Evolutionary conservation across 1,140 invertebrate genomes (phyloP).

Genomic region (Oryzaephilus surinamensis): DNA sequence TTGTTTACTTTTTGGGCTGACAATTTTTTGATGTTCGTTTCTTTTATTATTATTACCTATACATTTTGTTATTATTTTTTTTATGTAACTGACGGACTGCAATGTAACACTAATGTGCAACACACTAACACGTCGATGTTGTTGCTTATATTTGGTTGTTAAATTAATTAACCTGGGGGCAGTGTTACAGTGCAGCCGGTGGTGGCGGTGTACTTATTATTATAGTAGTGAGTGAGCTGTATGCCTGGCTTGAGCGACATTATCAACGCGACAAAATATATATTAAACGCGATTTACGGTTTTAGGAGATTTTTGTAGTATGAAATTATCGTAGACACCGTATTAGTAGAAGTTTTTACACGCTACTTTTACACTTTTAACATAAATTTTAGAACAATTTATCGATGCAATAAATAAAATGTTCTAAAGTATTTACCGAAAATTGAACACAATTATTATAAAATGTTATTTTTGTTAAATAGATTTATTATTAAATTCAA

Average conservation of each 20-base stretch:
- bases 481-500: too few species aligned
- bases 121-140: constrained; percentile 24
- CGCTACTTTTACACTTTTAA: too few species aligned
- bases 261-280: constrained; percentile 7
- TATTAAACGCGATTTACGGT: neutral
- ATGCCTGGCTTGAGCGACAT: constrained; percentile 25
- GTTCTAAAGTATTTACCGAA: too few species aligned
- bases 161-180: constrained; percentile 25
- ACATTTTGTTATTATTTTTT: constrained; percentile 10
- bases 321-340: too few species aligned
- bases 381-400: too few species aligned
- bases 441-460: too few species aligned
- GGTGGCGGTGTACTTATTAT: constrained; percentile 22
- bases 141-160: constrained; percentile 18
- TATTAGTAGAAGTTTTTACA: too few species aligned
- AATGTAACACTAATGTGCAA: constrained; percentile 37
- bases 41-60: constrained; percentile 12
- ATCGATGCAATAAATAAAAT: too few species aligned
- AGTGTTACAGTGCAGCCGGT: constrained; percentile 36
- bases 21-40: constrained; percentile 31
- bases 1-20: constrained; percentile 34
- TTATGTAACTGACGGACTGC: constrained; percentile 36
- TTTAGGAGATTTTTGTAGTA: too few species aligned
- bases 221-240: constrained; percentile 24
- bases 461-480: too few species aligned